Base-by-base conservation (phyloP, 1,140 invertebrate genomes). In the Bombyx mori region DNA sequence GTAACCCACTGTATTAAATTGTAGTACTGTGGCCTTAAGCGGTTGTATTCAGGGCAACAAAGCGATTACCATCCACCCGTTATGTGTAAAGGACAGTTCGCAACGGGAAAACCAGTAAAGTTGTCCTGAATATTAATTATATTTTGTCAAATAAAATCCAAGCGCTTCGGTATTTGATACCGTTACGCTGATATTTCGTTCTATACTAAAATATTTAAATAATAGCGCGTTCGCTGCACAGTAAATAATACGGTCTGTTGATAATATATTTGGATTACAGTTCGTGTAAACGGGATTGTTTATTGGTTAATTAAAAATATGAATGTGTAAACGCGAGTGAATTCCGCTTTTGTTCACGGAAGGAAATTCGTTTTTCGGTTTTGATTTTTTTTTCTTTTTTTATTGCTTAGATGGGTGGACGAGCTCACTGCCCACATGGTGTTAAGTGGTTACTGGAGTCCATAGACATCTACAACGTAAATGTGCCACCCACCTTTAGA, bases 51-150 rank as follows among this genome's bases (percentile, higher is more conserved):
- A 60, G 66, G 64, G 26, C 68, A 66, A 56, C 44, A 56, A 58
- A 60, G 58, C 62, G 61, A 60, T 70, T 56, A 69, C 50, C 45
- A 47, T 45, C 68, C 69, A 66, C 42, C 42, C 42, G 42, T 71
- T 74, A 69, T 71, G 49, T 68, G 62, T 53, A 73, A 77, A 73
- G 74, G 75, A 67, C 46, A 52, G 60, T 53, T 18, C 46, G 58
- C 69, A 79, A 79, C 73, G 72, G 76, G 68, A 76, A 65, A 47
- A 54, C 62, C 44, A 50, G 63, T 52, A 63, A 68, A 62, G 61
- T 69, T 67, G 77, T 71, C 72, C 73, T 78, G 79, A 77, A 80
- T 83, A 80, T 69, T 71, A 79, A 82, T 68, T 62, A 35, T 7
- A 56, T 35, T 35, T 70, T 68, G 65, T 63, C 66, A 68, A 79